Evolutionary conservation across 2,113 vertebrate genomes (phyloP), one percentile per base, ranked within the genome.

Genomic region (Sinocyclocheilus rhinocerous): DNA sequence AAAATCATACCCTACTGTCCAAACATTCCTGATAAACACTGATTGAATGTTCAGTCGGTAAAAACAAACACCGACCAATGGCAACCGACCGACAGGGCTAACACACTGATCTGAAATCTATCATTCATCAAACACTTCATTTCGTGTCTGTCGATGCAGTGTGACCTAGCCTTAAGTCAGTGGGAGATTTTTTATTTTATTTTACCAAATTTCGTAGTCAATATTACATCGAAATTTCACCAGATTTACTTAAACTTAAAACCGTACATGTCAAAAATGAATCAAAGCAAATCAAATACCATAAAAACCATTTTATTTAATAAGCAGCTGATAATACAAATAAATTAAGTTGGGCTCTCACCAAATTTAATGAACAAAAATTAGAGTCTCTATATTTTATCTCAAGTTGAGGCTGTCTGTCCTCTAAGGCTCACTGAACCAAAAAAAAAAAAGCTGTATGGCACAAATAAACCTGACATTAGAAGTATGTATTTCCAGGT

Each of bases 231-330:
- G 24, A n/a, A n/a, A 61, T 24, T 4, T 11, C 11, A 4, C 48
- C 48, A 61, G 4, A 36, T 36, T 36, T 36, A 36, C 36, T 36
- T 36, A 6, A 36, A 36, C 36, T 36, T 42, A 45, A 45, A 45
- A 45, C 8, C 9, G 9, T 9, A 42, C 7, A 42, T 42, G 42
- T 42, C 7, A 42, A 0, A 82, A 70, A 69, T 18, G 9, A 48
- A 33, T 52, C n/a, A n/a, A n/a, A n/a, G n/a, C n/a, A n/a, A n/a
- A n/a, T n/a, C 65, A 72, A 11, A 87, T 89, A 87, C 76, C 90
- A 75, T 90, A 93, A 93, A 93, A 89, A 93, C 87, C 89, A 52
- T 88, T 95, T 95, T 95, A 94, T 94, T 95, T 92, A 65, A 91
- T 90, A 87, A 91, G 67, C 90, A 91, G 90, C 84, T 91, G 86